These are phyloP conservation scores for Plebejus melissa DNA, from an alignment of 2,888 invertebrate genomes.

Conservation along the genomic window DNA sequence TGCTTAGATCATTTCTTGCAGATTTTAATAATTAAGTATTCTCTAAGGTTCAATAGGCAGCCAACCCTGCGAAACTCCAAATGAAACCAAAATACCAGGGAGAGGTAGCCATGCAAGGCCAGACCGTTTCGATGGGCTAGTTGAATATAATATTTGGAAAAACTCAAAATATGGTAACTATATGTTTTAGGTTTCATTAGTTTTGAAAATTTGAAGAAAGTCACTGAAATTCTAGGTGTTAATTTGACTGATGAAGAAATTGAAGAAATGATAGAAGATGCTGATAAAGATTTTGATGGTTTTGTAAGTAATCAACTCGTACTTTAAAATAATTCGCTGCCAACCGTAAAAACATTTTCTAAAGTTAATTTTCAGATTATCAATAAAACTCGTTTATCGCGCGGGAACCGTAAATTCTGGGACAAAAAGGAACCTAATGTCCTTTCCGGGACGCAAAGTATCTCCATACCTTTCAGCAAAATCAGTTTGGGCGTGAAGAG, in stretches of 20 bases:
- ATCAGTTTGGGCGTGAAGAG: not conserved
- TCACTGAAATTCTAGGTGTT: slow-evolving; percentile 55
- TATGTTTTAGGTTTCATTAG: slow-evolving; percentile 54
- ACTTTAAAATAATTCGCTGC: not conserved
- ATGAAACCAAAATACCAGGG: not conserved
- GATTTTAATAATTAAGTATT: not conserved
- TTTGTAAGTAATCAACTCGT: slow-evolving; percentile 46
- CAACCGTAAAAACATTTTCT: not conserved
- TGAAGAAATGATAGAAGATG: slow-evolving; percentile 72
- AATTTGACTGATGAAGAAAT: slow-evolving; percentile 69
- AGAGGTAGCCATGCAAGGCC: not conserved
- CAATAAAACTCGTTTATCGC: no score
- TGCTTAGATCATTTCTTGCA: slow-evolving; percentile 34
- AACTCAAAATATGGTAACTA: not conserved
- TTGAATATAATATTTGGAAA: not conserved
- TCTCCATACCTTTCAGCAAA: no score
- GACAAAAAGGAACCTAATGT: no score
- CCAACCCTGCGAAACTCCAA: not conserved
- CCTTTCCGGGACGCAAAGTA: no score
- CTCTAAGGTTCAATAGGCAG: no score
- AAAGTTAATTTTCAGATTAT: slow-evolving; percentile 15
- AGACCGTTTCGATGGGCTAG: not conserved
- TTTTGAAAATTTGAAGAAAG: slow-evolving; percentile 63
- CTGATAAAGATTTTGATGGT: slow-evolving; percentile 67
- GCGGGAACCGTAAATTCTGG: no score